Base-by-base conservation (phyloP, 2,888 invertebrate species). In the Ichneumon xanthorius region DNA sequence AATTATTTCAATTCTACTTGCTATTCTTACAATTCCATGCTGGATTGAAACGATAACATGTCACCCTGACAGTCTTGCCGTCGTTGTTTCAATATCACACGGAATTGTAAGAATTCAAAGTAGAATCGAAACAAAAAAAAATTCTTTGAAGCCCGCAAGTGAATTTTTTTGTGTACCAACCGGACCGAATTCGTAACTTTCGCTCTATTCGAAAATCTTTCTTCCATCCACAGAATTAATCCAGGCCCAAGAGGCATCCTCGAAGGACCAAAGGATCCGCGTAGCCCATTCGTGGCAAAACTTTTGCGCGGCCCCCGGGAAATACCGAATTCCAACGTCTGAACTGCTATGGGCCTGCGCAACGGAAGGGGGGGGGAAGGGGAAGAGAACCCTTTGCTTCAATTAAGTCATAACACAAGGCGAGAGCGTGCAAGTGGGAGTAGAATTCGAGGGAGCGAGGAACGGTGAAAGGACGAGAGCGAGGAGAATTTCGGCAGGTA, bases 391-490 rank as follows among this genome's bases (percentile, higher is more conserved):
- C 79, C 63, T 80, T 80, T 75, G 79, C 75, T 75, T 83, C 83
- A 83, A 83, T 83, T 83, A 83, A 83, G 83, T 80, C 70, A 65
- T 83, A 75, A 71, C 53, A 68, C 63, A 72, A 61, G 19, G 70
- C 63, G 63, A 55, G 45, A 58, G 53, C 37, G 58, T 65, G 16
- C 55, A 55, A 73, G 73, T 65, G 67, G 55, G 73, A 53, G n/a
- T 55, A 26, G 70, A 71, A 45, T 63, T 50, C 37, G 40, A 40
- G 67, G 30, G 53, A 50, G 76, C 14, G 37, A 26, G n/a, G 55
- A 40, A 45, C 53, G 63, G 45, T 55, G 40, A 40, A 67, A 48
- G 50, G 65, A 72, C 26, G 33, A 16, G 26, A 55, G 65, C 50
- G 19, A 45, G 68, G 61, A 61, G 68, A 65, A 79, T 79, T 83